Evolutionary conservation across 2,888 invertebrate genomes (phyloP), one percentile per base, ranked within the genome.

Genomic region (Melitaea athalia): DNA sequence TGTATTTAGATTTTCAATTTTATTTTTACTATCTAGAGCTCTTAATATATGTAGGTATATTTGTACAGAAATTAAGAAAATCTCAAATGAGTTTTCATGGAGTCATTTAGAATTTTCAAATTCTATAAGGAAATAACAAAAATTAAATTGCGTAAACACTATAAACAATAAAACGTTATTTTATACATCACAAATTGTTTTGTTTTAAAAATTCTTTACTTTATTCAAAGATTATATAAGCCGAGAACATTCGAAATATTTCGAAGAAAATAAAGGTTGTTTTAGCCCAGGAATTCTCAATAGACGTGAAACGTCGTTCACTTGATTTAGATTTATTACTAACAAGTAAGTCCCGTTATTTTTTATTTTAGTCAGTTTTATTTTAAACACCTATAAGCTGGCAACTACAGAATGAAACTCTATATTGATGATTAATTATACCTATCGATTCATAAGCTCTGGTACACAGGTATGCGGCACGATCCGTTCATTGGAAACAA

Each of bases 321-420:
- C 3, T 55, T 55, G 15, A 49, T 49, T 55, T 55, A n/a, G 53
- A 55, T 55, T 31, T 55, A 52, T 17, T 11, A 17, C 17, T 17
- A 52, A n/a, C 7, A 50, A 50, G 17, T 15, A 15, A 50, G 15
- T 15, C 50, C 17, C 8, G 17, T 50, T 17, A 38, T 8, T 38
- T 38, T 45, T 45, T 52, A 12, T 52, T 52, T 24, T 5, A 11
- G 24, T 17, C 24, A 24, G 17, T 24, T 3, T 24, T 3, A 24
- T 24, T 24, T 24, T 24, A n/a, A n/a, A 2, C 24, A 2, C 24
- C 24, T 24, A 2, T 24, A 24, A 17, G 24, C 17, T 24, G 11
- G 24, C 24, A 12, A 24, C 24, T 24, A 12, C 12, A 8, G 11
- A 8, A 4, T 8, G 12, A 11, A 52, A 6, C 52, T 24, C 24